Conservation (phyloP, 2,888 invertebrate genomes). For the Notodonta dromedarius region DNA sequence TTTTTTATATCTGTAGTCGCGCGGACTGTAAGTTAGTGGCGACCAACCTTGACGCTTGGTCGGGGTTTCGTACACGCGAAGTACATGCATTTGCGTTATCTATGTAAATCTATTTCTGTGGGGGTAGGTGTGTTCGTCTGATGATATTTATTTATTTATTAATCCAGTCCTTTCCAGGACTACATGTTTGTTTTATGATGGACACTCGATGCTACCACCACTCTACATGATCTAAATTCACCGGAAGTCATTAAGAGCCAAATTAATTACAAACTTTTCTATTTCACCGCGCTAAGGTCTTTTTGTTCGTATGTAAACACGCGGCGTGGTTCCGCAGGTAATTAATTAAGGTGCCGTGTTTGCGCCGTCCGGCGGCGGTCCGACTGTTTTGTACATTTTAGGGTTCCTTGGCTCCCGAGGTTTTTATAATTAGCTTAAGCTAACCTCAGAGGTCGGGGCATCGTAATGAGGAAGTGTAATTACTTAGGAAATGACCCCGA, state of each 20-base stretch:
- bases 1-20: no score
- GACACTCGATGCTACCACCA: no score
- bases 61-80: no score
- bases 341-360: conserved; percentile 44
- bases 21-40: no score
- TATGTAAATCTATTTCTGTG: no score
- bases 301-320: conserved; percentile 45
- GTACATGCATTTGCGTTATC: no score
- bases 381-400: conserved; percentile 26
- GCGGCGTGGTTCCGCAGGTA: conserved; percentile 35
- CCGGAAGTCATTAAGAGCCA: conserved; percentile 1
- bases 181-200: no score
- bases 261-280: conserved; percentile 7
- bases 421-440: conserved; percentile 23
- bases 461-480: conserved; percentile 1
- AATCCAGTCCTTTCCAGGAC: no score
- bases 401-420: conserved; percentile 28
- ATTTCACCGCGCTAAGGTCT: conserved; percentile 11
- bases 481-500: no score
- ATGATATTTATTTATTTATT: no score
- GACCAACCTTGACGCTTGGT: no score
- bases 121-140: no score
- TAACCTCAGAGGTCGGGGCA: background rate
- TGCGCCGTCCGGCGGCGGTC: conserved; percentile 31
- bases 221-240: background rate